These are phyloP conservation scores for Cephalopterus ornatus DNA, from an alignment of 2,113 vertebrate genomes.

Conservation along the genomic window DNA sequence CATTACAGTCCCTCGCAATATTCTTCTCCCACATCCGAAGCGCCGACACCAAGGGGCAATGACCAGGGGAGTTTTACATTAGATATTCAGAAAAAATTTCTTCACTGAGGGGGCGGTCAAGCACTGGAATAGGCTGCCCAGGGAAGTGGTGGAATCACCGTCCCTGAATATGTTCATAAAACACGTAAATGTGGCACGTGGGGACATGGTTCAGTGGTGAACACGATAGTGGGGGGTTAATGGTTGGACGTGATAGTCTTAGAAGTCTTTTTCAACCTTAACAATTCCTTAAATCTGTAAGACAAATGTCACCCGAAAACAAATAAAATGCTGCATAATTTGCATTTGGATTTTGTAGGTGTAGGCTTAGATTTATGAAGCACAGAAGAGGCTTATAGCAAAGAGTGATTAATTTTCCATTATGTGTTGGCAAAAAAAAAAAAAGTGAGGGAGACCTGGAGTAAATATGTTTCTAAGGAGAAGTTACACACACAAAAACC, in stretches of 20 bases:
- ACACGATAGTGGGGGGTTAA: accelerated
- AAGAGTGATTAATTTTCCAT: neutral
- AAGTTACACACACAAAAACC: neutral
- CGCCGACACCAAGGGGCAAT: too few relatives aligned
- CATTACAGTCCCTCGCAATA: neutral
- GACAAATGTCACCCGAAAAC: neutral
- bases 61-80: neutral
- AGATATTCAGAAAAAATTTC: neutral
- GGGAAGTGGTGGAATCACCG: neutral
- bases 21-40: neutral
- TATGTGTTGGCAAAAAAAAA: neutral
- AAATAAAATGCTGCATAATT: neutral
- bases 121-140: neutral
- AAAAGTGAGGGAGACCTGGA: neutral
- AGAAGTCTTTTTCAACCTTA: neutral
- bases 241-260: neutral
- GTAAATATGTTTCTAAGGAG: neutral
- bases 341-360: neutral
- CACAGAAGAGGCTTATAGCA: neutral
- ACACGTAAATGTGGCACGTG: neutral
- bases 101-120: neutral
- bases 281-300: neutral
- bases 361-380: neutral
- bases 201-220: neutral
- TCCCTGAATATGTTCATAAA: neutral